phyloP scores from a whole-genome alignment of 2,797 vertebrate species.

The Amblyraja radiata region DNA sequence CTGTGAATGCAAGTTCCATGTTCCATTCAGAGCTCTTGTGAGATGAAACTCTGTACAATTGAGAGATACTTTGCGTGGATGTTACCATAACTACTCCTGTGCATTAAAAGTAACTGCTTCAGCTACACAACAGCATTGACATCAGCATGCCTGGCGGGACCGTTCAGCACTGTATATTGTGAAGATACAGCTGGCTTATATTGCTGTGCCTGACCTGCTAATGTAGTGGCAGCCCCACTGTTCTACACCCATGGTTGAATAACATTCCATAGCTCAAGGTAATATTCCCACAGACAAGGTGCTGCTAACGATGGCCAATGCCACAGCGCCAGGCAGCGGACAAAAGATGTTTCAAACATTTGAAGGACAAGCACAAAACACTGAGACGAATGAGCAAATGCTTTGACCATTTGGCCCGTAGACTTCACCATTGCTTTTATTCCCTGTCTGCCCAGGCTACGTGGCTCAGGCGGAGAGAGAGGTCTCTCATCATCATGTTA shows the following conservation, averaged over 20 bases:
- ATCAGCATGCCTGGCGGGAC: too few relatives aligned
- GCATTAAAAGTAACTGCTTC: not conserved
- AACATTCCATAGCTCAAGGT: not conserved
- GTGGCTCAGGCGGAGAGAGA: not conserved
- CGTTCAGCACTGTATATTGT: not conserved
- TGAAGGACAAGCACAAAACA: not conserved
- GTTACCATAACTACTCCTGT: too few relatives aligned
- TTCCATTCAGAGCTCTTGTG: not conserved
- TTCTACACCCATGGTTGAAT: not conserved
- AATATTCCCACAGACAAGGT: not conserved
- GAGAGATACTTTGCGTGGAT: not conserved
- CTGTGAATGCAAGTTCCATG: not conserved
- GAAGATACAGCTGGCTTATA: not conserved
- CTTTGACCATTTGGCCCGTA: not conserved
- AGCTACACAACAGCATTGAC: not conserved
- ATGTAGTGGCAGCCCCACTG: not conserved
- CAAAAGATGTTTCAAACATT: not conserved
- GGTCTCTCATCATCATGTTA: not conserved
- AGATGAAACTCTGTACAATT: not conserved
- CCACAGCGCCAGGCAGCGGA: not conserved
- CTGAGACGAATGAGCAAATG: not conserved
- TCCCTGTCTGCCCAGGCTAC: not conserved
- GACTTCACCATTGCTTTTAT: not conserved
- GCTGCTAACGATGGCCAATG: not conserved
- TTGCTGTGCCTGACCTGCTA: not conserved